Percentiles rank a stretch among this genome's conserved stretches.
Conservation (phyloP, 1,140 invertebrate genomes). For the Battus philenor region DNA sequence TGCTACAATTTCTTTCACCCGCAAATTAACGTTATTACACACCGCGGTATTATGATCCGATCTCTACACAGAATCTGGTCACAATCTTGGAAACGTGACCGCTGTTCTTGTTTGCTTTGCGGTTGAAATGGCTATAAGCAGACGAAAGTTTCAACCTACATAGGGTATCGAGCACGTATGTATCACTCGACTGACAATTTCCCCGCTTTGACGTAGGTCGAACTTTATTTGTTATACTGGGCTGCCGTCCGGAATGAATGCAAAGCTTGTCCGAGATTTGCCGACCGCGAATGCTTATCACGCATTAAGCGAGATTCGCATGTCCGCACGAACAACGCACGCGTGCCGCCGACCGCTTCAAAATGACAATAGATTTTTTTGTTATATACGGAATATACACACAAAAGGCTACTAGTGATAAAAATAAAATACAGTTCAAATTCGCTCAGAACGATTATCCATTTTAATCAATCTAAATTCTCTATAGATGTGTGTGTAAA, state of each 20-base stretch:
- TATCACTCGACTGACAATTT: constrained; percentile 53
- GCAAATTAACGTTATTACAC: constrained; percentile 43
- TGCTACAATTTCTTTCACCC: constrained; percentile 27
- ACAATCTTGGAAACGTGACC: constrained; percentile 55
- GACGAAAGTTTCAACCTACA: constrained; percentile 68
- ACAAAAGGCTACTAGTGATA: no score
- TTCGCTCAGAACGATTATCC: no score
- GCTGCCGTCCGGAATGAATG: constrained; percentile 59
- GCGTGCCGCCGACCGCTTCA: constrained; percentile 33
- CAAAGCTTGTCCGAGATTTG: constrained; percentile 51
- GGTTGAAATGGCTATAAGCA: constrained; percentile 48
- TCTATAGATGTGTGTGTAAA: no score
- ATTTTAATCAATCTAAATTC: no score
- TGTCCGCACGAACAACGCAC: constrained; percentile 32
- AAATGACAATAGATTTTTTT: not conserved
- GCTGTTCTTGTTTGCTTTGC: constrained; percentile 61
- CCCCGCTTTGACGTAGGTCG: constrained; percentile 45
- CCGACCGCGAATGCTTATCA: constrained; percentile 31
- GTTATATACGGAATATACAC: no score
- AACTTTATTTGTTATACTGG: constrained; percentile 55
- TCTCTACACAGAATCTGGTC: constrained; percentile 35
- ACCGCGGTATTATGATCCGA: constrained; percentile 35
- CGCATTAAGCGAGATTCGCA: constrained; percentile 51
- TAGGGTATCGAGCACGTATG: constrained; percentile 45
- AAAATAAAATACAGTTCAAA: no score